phyloP scores from a whole-genome alignment of 2,797 vertebrate species.

The Phaenicophaeus curvirostris region DNA sequence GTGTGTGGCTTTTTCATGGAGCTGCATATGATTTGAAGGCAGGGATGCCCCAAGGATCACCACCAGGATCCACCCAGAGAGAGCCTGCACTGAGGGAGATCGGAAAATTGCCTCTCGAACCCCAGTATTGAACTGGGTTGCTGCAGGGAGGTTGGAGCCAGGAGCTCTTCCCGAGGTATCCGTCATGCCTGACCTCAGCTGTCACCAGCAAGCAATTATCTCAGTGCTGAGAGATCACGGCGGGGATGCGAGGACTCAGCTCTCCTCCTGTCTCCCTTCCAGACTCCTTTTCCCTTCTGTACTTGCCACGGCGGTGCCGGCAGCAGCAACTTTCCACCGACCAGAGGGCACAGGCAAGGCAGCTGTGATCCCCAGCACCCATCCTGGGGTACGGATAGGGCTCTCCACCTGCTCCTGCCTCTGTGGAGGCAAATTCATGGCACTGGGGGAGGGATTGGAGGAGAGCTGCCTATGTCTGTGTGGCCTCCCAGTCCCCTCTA shows the following conservation, averaged over 20 bases:
- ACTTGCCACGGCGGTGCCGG: not conserved
- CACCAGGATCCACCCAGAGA: not conserved
- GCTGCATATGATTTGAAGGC: not conserved
- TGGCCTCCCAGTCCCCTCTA: not conserved
- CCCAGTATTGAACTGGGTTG: not conserved
- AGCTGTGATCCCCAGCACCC: not conserved
- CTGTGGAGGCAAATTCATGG: not conserved
- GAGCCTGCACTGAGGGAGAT: not conserved
- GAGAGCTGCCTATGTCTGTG: not conserved
- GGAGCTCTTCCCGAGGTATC: conserved; percentile 40
- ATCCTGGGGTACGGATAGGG: not conserved
- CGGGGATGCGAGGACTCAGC: not conserved
- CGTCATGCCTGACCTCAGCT: conserved; percentile 65
- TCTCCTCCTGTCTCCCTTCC: not conserved
- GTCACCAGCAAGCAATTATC: conserved; percentile 66
- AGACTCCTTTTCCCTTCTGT: not conserved
- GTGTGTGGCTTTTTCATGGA: not conserved
- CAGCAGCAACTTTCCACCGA: not conserved
- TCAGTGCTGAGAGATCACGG: not conserved
- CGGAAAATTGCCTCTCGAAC: not conserved
- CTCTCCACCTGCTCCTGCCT: not conserved
- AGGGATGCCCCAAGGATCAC: not conserved
- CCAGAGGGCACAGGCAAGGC: fast-evolving
- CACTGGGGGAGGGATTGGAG: not conserved
- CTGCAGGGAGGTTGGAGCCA: not conserved